Base-by-base conservation (phyloP, 1,140 invertebrate genomes). In the Brachionus calyciflorus region DNA sequence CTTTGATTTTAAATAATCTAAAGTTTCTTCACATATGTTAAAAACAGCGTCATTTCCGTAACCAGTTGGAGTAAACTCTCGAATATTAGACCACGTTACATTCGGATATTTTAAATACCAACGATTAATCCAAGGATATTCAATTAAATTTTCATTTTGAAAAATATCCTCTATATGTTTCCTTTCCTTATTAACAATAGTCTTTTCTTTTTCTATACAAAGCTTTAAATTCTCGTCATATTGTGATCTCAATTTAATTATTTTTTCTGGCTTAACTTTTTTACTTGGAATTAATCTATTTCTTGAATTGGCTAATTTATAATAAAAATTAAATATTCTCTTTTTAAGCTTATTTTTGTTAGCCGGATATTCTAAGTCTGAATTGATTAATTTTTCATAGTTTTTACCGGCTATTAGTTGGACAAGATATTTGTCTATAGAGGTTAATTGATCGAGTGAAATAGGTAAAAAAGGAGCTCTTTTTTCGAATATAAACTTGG, bases 401-500 rank as follows among this genome's bases (percentile, higher is more conserved):
- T n/a, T 57, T 26, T 57, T 57, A n/a, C 53, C 53, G 2, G 53
- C 53, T 30, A 57, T 57, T 30, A 57, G n/a, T 57, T 30, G 6
- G 17, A 28, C 26, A 0, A 57, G 26, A n/a, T 14, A 57, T 2
- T 12, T 12, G 12, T 57, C 53, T 53, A 24, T 19, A 7, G 26
- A n/a, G 53, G n/a, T 28, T 10, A n/a, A 2, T 4, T 28, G 2
- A 1, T 28, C 53, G 3, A 30, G 21, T 10, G 30, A 17, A 4
- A 30, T 57, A 9, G 26, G 24, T 14, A 57, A n/a, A 14, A 57
- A n/a, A 14, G 53, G 53, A 24, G n/a, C 2, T 3, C 30, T n/a
- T 3, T 57, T 24, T 26, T 57, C 14, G 28, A 57, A 57, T 3
- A 28, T 28, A 4, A 7, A 57, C 26, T 26, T 5, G n/a, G 53